Conservation (phyloP, 2,888 invertebrate genomes). For the Sinotaia quadrata region DNA sequence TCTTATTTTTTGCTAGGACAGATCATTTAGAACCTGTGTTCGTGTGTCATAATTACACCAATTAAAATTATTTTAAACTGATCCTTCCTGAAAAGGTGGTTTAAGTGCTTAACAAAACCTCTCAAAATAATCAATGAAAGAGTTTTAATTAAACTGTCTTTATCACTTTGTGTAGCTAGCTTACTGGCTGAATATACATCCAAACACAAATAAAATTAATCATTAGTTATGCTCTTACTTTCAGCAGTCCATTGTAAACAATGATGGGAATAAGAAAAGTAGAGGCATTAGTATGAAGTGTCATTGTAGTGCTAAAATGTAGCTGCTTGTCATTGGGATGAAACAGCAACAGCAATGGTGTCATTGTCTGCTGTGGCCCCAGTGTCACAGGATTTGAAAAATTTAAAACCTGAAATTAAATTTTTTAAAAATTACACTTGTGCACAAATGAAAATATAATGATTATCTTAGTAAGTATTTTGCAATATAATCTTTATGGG, state of each 20-base stretch:
- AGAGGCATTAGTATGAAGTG: slow-evolving; percentile 83
- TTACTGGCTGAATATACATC: neutral
- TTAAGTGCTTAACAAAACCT: too few species aligned
- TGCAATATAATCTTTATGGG: too few species aligned
- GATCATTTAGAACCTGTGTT: too few species aligned
- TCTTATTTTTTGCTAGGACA: too few species aligned
- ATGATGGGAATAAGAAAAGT: slow-evolving; percentile 80
- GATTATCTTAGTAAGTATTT: too few species aligned
- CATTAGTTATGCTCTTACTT: slow-evolving; percentile 70
- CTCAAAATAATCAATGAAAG: neutral
- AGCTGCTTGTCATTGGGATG: slow-evolving; percentile 75
- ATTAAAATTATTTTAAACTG: too few species aligned
- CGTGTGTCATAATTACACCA: too few species aligned
- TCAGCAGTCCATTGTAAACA: slow-evolving; percentile 82
- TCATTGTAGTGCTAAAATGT: slow-evolving; percentile 78
- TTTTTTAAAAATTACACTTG: too few species aligned
- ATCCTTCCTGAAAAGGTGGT: too few species aligned
- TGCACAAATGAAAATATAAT: too few species aligned
- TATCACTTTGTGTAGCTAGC: neutral
- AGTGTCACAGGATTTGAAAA: slow-evolving; percentile 77
- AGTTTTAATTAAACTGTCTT: neutral
- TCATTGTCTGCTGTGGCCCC: slow-evolving; percentile 76
- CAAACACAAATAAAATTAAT: neutral
- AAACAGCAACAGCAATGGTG: slow-evolving; percentile 77
- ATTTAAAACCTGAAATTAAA: slow-evolving; percentile 69